Percentiles rank a stretch among this genome's conserved stretches.
phyloP scores from a whole-genome alignment of 2,113 vertebrate species.

The Rhinoderma darwinii region DNA sequence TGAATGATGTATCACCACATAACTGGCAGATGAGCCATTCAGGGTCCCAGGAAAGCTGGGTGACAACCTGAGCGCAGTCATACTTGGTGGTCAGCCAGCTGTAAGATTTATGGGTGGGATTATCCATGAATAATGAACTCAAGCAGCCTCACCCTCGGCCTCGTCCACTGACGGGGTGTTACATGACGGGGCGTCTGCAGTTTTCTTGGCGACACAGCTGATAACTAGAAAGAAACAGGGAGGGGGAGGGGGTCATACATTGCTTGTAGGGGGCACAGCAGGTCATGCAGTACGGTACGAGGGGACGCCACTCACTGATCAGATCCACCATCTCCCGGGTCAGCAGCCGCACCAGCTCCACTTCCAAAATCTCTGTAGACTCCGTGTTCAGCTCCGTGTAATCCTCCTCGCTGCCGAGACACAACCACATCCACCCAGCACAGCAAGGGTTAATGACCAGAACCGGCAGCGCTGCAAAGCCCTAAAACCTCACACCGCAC shows the following conservation, averaged over 20 bases:
- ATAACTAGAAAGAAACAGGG: conserved; percentile 72
- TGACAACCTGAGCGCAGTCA: too few species aligned
- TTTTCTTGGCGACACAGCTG: conserved; percentile 88
- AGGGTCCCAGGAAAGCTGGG: too few species aligned
- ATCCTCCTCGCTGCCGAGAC: conserved; percentile 77
- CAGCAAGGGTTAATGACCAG: too few species aligned
- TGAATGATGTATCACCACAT: too few species aligned
- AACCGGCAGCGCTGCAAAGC: too few species aligned
- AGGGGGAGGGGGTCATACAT: conserved; percentile 21
- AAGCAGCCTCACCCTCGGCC: conserved; percentile 19
- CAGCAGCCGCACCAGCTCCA: conserved; percentile 87
- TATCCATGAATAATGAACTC: too few species aligned
- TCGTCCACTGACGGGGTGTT: conserved; percentile 73
- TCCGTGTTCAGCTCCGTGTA: conserved; percentile 86
- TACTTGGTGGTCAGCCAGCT: too few species aligned
- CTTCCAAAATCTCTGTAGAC: conserved; percentile 94
- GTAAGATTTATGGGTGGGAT: too few species aligned
- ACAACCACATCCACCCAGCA: too few species aligned
- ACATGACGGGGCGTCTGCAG: conserved; percentile 77
- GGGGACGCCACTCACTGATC: conserved; percentile 79
- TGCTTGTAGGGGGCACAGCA: not conserved
- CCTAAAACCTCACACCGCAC: too few species aligned
- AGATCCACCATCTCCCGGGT: conserved; percentile 95
- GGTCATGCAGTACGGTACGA: not conserved
- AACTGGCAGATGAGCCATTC: too few species aligned